Percentiles rank a stretch among this genome's conserved stretches.
Evolutionary conservation across 1,140 invertebrate genomes (phyloP).

Genomic region (Bacillus rossius): DNA sequence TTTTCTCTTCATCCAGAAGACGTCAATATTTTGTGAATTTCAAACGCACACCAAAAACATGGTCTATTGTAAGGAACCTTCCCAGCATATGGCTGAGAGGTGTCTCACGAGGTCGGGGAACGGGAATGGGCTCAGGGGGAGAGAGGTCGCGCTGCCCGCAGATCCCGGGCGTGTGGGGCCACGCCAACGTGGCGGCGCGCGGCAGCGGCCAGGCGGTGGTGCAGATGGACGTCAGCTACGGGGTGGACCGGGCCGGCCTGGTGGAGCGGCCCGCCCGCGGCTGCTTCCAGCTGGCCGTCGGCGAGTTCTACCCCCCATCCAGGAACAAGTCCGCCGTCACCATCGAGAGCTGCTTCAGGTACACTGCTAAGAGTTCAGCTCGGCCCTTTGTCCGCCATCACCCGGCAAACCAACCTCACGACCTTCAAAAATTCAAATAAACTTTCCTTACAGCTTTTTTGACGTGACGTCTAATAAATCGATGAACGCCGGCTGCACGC

Average conservation of each 20-base stretch:
- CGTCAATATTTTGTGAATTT: too few relatives aligned
- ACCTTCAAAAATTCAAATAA: not conserved
- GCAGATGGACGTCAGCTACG: slow-evolving; percentile 50
- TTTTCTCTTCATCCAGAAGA: too few relatives aligned
- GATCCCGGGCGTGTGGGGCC: slow-evolving; percentile 50
- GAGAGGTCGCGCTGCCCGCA: too few relatives aligned
- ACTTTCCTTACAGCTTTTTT: not conserved
- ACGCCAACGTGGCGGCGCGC: slow-evolving; percentile 46
- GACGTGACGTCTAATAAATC: too few relatives aligned
- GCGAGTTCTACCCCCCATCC: slow-evolving; percentile 41
- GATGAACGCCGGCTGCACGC: too few relatives aligned
- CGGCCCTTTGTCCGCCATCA: too few relatives aligned
- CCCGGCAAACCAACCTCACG: too few relatives aligned
- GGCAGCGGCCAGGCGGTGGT: slow-evolving; percentile 52
- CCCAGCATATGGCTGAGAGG: too few relatives aligned
- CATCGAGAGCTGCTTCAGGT: slow-evolving; percentile 45
- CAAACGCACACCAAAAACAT: too few relatives aligned
- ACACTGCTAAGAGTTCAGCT: slow-evolving; percentile 11
- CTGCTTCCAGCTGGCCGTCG: slow-evolving; percentile 43
- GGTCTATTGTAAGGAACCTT: too few relatives aligned
- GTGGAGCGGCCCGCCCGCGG: slow-evolving; percentile 44
- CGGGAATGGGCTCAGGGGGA: too few relatives aligned
- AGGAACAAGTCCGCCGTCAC: slow-evolving; percentile 53
- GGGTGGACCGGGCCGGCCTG: slow-evolving; percentile 49
- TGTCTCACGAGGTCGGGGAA: too few relatives aligned